phyloP scores from a whole-genome alignment of 2,888 invertebrate genomes.

The Antitype chi region DNA sequence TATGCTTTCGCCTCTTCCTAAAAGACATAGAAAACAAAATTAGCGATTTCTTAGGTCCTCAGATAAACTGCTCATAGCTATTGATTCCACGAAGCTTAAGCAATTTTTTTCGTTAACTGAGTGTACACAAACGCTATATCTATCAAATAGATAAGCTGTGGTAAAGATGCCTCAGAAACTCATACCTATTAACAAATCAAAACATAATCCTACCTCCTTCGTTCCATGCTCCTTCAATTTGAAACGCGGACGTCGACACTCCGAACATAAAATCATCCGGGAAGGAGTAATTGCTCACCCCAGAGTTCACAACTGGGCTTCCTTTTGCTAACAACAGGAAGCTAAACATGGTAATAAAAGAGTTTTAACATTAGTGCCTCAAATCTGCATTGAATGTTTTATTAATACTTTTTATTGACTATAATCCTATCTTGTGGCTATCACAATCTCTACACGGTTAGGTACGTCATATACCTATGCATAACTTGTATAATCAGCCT shows the following conservation, averaged over 20 bases:
- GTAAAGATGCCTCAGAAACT: neutral
- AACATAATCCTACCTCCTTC: slow-evolving; percentile 77
- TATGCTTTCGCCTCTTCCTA: slow-evolving; percentile 92
- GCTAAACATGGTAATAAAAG: slow-evolving; percentile 64
- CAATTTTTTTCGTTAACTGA: neutral
- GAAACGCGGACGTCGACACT: slow-evolving; percentile 91
- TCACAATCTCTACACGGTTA: neutral
- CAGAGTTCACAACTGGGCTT: slow-evolving; percentile 68
- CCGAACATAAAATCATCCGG: slow-evolving; percentile 91
- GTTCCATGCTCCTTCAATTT: slow-evolving; percentile 92
- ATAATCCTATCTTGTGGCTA: neutral
- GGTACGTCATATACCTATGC: neutral
- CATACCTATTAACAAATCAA: neutral
- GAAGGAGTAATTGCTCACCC: slow-evolving; percentile 85
- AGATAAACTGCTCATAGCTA: too few relatives aligned
- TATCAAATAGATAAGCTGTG: neutral
- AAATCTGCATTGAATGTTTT: neutral
- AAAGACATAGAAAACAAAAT: neutral
- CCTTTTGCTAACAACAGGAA: slow-evolving; percentile 76
- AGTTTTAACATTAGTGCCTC: too few relatives aligned
- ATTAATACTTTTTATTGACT: neutral
- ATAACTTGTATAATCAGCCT: too few relatives aligned
- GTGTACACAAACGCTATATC: neutral
- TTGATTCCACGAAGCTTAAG: too few relatives aligned
- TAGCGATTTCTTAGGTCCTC: too few relatives aligned